Evolutionary conservation across 2,113 vertebrate species (phyloP), one percentile per base, ranked within the genome.

Genomic region (Solea senegalensis): DNA sequence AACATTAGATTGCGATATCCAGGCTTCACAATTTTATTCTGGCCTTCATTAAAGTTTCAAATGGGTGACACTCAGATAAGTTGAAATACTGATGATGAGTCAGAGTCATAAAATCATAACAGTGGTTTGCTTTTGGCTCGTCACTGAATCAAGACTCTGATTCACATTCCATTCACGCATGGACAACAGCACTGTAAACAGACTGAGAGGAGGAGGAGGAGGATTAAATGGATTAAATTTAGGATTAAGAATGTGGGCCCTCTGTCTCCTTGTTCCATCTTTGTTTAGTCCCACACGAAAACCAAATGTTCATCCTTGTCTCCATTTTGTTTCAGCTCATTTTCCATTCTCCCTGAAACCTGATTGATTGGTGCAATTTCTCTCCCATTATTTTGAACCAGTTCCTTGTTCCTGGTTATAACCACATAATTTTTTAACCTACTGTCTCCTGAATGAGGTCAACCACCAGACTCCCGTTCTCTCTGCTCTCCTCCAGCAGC

Each of bases 341-440:
- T 66, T 72, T 71, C 63, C 66, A 21, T 57, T 40, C 43, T 45
- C 52, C 56, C 65, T 81, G 28, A 34, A 34, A 34, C 34, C 34
- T 34, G 34, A 34, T 6, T 60, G 69, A 83, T 82, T 39, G 21
- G 60, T 51, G 53, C 63, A 41, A 64, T 78, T 79, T 80, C 55
- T 43, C 64, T 63, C 27, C 53, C 53, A 78, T 86, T 72, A 81
- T 76, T 85, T 78, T 64, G 51, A 83, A 84, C 64, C 68, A 67
- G 60, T 75, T 72, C 67, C 81, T 67, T 81, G 83, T 80, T 88
- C 46, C 72, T 83, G 77, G 63, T 76, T 81, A 4, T 49, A 67
- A 85, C 88, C 83, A 7, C 82, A 80, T 73, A 3, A 69, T 84
- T 87, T 67, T 72, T 68, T 34, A 34, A 74, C 74, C 65, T 63